Conservation (phyloP, 1,140 invertebrate genomes). For the Paramacrobiotus metropolitanus region DNA sequence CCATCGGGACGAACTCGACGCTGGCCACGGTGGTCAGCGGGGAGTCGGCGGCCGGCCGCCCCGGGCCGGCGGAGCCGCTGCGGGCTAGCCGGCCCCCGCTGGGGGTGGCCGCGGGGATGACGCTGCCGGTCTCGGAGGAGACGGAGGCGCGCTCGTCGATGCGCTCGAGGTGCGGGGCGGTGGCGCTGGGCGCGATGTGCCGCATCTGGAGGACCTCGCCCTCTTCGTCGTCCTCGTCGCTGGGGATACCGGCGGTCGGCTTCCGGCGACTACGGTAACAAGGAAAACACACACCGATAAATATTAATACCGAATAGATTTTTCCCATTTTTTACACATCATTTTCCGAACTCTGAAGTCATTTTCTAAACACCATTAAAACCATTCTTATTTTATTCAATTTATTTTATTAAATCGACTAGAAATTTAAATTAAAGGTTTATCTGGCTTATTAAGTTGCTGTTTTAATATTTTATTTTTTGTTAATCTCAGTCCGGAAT, state of each 20-base stretch:
- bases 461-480: no score
- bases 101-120: no score
- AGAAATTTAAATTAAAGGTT: no score
- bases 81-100: neutral
- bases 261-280: no score
- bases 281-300: no score
- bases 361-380: neutral
- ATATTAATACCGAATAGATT: no score
- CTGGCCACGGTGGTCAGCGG: neutral
- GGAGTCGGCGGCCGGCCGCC: neutral
- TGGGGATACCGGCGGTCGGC: no score
- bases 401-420: neutral
- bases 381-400: neutral
- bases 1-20: neutral
- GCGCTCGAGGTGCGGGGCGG: neutral
- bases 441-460: no score
- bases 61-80: neutral
- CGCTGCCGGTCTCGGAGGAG: neutral
- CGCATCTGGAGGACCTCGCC: conserved; percentile 1
- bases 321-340: no score
- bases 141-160: neutral
- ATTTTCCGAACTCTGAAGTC: neutral
- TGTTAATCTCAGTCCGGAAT: no score
- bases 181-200: neutral
- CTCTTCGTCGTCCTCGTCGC: conserved; percentile 1